Base-by-base conservation (phyloP, 2,888 invertebrate species). In the Phengaris alcon region DNA sequence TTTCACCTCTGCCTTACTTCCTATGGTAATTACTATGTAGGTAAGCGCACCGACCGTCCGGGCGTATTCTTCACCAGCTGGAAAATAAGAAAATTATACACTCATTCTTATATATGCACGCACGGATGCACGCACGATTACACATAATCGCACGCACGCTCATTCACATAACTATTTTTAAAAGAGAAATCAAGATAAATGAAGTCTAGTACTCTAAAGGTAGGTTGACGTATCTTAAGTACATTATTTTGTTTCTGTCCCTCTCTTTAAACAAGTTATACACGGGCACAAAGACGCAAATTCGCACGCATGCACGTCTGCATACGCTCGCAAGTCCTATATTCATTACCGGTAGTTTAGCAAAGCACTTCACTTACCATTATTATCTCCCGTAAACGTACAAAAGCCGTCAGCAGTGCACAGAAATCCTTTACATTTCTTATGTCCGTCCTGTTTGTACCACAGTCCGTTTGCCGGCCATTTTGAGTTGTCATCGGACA, bases 321-420 rank as follows among this genome's bases (percentile, higher is more conserved):
- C 35, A 35, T 35, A 35, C 35, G 35, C 35, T 35, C 4, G 35
- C 3, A 35, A 35, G 35, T 35, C 35, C 35, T 35, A 35, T 35
- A 35, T 35, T 35, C 4, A 35, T 35, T 35, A 35, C 54, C 6
- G 5, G n/a, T 44, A 15, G 5, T 68, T 13, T 22, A 22, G 22
- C 22, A 22, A 22, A 22, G 22, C 22, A 22, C 22, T 22, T 22
- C 22, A 22, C 84, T 80, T 68, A 91, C 92, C 85, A 74, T 85
- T 81, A 59, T 72, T 82, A 80, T 90, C 89, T 0, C 88, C 85
- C 13, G 86, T 84, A 55, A 91, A 92, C 75, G 83, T 86, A 82
- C 94, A 93, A 78, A 94, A 94, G 0, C 96, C 96, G 79, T 96
- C 96, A 6, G 94, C 95, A 0, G 95, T 94, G 79, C 97, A 97